These are phyloP conservation scores for Brachyhypopomus gauderio DNA, from an alignment of 2,113 vertebrate genomes.

Conservation along the genomic window DNA sequence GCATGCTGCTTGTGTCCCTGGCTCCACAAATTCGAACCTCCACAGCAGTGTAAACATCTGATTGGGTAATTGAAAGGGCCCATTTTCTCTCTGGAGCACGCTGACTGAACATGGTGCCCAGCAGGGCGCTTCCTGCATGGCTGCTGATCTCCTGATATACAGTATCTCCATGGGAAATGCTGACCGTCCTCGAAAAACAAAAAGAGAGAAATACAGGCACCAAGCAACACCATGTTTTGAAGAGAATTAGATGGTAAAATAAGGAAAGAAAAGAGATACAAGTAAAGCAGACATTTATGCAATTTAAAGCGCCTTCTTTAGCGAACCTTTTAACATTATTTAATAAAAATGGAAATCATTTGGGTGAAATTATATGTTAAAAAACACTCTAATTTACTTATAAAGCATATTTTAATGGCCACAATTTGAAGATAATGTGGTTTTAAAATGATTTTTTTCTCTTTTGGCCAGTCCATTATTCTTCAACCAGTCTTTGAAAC, in stretches of 20 bases:
- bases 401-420: background rate
- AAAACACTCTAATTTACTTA: background rate
- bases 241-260: background rate
- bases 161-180: background rate
- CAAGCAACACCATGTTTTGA: conserved; percentile 1
- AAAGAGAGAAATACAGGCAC: background rate
- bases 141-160: background rate
- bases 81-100: conserved; percentile 24
- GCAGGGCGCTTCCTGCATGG: background rate
- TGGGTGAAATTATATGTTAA: background rate
- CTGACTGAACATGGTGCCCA: conserved; percentile 14
- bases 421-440: conserved; percentile 5
- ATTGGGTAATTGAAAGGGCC: conserved; percentile 13
- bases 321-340: background rate
- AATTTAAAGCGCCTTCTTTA: background rate
- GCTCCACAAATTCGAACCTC: conserved; percentile 29
- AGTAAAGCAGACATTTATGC: background rate
- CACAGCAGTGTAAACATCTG: conserved; percentile 33
- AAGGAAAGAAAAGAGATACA: background rate
- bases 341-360: background rate
- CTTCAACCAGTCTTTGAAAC: background rate
- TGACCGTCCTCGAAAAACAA: background rate
- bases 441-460: background rate
- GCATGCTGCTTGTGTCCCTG: background rate
- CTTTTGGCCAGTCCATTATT: background rate